These are phyloP conservation scores for Podiceps cristatus DNA, from an alignment of 2,113 vertebrate genomes.

Conservation along the genomic window DNA sequence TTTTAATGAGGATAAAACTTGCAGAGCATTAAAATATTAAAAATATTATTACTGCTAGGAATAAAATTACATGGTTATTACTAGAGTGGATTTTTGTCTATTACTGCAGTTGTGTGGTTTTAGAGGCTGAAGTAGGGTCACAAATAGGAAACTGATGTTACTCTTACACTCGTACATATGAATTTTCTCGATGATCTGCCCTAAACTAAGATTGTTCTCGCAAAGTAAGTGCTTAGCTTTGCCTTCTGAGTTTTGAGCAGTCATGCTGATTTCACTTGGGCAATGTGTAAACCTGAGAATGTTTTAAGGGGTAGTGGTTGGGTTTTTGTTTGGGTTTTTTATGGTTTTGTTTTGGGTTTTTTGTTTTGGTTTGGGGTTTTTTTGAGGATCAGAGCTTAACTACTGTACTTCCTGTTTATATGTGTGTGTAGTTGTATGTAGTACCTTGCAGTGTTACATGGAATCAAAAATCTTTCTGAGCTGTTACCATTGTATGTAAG, in stretches of 20 bases:
- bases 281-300: background rate
- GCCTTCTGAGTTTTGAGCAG: background rate
- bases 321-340: background rate
- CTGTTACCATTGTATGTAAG: background rate
- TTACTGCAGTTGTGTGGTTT: background rate
- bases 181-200: background rate
- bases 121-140: background rate
- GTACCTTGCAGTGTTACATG: background rate
- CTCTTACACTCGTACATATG: accelerated
- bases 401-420: background rate
- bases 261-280: background rate
- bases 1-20: background rate
- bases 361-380: background rate
- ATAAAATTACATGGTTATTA: background rate
- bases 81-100: background rate
- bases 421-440: background rate
- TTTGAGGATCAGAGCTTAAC: background rate
- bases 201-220: background rate
- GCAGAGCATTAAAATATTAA: background rate
- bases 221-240: background rate
- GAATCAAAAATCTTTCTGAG: background rate
- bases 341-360: background rate
- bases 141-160: background rate
- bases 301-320: background rate
- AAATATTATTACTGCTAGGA: background rate